Conservation (phyloP, 2,797 vertebrate genomes). For the Muraenolepis orangiensis region DNA sequence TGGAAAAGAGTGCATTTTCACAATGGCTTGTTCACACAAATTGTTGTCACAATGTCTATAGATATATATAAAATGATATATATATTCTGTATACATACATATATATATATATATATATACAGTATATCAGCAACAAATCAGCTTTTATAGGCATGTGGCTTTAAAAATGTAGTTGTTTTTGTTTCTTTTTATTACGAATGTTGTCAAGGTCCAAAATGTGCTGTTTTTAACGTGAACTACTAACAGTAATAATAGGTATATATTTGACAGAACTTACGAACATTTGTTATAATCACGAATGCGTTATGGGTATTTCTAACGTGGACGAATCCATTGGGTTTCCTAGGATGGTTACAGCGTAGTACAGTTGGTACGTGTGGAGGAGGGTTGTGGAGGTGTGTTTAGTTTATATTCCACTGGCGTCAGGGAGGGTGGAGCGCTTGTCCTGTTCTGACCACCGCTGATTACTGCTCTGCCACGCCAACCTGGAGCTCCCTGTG, state of each 20-base stretch:
- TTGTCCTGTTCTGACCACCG: slow-evolving; percentile 33
- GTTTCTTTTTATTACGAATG: not conserved
- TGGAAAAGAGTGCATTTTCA: not conserved
- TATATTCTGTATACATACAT: too few species aligned
- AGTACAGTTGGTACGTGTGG: slow-evolving; percentile 13
- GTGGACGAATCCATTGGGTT: not conserved
- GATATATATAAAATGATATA: not conserved
- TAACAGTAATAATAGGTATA: not conserved
- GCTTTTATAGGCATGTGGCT: not conserved
- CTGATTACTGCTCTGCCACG: slow-evolving; percentile 20
- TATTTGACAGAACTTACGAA: not conserved
- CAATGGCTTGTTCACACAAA: not conserved
- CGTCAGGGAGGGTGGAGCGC: slow-evolving; percentile 9
- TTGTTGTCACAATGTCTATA: not conserved
- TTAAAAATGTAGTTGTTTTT: too few species aligned
- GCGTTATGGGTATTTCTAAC: not conserved
- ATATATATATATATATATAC: too few species aligned
- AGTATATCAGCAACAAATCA: not conserved
- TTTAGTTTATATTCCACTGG: slow-evolving; percentile 33
- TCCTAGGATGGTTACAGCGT: not conserved
- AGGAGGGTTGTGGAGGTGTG: slow-evolving; percentile 12
- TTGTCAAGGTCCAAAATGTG: not conserved
- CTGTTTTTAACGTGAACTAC: too few species aligned
- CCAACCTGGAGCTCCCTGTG: slow-evolving; percentile 5
- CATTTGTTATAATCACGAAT: not conserved